These are phyloP conservation scores for Passer montanus DNA, from an alignment of 2,113 vertebrate species.

Conservation along the genomic window DNA sequence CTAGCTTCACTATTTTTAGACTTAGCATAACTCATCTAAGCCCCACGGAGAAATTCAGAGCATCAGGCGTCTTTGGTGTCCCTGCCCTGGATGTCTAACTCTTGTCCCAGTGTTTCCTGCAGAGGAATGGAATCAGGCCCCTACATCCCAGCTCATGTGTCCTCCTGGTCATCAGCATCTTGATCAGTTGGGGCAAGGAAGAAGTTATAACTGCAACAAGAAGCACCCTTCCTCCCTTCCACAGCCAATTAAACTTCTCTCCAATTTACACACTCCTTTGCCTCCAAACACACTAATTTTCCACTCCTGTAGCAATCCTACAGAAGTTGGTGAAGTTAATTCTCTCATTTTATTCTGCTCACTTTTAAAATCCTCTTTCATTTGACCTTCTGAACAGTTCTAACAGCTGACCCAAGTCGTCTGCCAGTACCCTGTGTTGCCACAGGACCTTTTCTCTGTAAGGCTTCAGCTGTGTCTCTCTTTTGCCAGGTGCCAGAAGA, in stretches of 20 bases:
- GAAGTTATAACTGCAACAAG: background rate
- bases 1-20: background rate
- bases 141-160: fast-evolving
- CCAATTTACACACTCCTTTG: background rate
- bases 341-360: background rate
- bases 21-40: fast-evolving
- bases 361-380: background rate
- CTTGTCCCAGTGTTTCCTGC: background rate
- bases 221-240: background rate
- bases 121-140: fast-evolving
- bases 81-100: background rate
- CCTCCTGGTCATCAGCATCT: background rate
- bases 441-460: background rate
- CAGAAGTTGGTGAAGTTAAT: background rate
- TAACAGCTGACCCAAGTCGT: background rate
- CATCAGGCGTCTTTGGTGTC: background rate
- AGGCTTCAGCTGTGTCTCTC: background rate
- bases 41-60: background rate
- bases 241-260: background rate
- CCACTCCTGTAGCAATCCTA: background rate
- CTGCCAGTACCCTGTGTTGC: background rate
- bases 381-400: background rate
- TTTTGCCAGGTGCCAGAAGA: background rate
- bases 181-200: background rate
- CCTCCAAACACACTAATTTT: background rate